Conservation (phyloP, 2,888 invertebrate genomes). For the Athetis lepigone region DNA sequence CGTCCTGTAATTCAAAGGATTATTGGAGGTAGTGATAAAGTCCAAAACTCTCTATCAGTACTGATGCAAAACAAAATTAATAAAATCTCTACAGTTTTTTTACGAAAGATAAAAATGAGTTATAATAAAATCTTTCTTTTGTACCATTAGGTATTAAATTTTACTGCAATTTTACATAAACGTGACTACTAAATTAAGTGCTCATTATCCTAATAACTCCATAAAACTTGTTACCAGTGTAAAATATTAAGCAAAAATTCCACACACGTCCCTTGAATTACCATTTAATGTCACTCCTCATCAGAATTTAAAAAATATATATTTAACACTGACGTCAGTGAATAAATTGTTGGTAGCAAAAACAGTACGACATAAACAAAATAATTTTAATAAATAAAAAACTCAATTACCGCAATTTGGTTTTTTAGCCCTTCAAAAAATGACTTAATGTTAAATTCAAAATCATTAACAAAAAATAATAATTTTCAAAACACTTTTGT, state of each 20-base stretch:
- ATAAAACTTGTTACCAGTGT: constrained; percentile 4
- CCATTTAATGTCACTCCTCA: constrained; percentile 16
- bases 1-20: too few species aligned
- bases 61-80: too few species aligned
- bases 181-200: constrained; percentile 3
- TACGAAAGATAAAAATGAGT: background rate
- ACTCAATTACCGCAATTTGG: too few species aligned
- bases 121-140: background rate
- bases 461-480: too few species aligned
- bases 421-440: too few species aligned
- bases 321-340: too few species aligned
- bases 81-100: too few species aligned
- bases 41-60: too few species aligned
- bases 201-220: constrained; percentile 8
- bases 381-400: too few species aligned
- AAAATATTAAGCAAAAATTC: constrained; percentile 11
- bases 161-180: background rate
- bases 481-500: too few species aligned
- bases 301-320: constrained; percentile 12
- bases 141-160: background rate
- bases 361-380: background rate
- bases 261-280: constrained; percentile 7
- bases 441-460: too few species aligned
- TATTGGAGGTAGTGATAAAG: too few species aligned
- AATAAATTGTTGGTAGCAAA: background rate